A percentile compares a stretch with the other conserved stretches of the same genome.
Conservation (phyloP, 1,140 invertebrate species). For the Coptotermes formosanus region DNA sequence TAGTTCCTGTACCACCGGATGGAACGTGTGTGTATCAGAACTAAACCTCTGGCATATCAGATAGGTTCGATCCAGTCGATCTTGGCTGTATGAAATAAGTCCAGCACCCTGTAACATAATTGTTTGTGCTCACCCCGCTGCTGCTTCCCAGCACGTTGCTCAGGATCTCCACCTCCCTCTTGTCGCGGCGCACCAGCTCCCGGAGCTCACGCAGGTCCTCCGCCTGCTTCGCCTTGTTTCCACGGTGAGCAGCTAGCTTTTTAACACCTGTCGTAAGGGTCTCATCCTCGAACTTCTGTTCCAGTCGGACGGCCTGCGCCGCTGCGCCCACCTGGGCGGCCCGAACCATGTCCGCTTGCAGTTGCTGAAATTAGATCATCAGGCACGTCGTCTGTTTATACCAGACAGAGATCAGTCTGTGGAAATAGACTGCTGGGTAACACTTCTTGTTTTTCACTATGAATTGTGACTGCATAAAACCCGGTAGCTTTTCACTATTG, state of each 20-base stretch:
- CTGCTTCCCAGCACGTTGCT: constrained; percentile 36
- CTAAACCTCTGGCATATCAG: too few relatives aligned
- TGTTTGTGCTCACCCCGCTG: constrained; percentile 29
- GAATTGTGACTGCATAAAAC: too few relatives aligned
- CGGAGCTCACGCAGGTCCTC: constrained; percentile 29
- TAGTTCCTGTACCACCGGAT: too few relatives aligned
- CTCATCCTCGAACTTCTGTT: constrained; percentile 38
- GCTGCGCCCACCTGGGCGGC: constrained; percentile 31
- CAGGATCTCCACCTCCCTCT: constrained; percentile 38
- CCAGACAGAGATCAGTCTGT: neutral
- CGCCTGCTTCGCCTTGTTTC: constrained; percentile 22
- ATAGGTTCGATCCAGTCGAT: too few relatives aligned
- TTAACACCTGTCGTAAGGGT: constrained; percentile 37
- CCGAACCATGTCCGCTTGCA: constrained; percentile 37
- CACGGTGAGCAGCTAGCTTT: constrained; percentile 22
- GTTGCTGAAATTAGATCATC: constrained; percentile 31
- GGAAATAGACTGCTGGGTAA: too few relatives aligned
- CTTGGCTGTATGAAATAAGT: too few relatives aligned
- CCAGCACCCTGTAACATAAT: too few relatives aligned
- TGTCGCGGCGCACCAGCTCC: constrained; percentile 38
- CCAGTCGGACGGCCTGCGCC: constrained; percentile 36
- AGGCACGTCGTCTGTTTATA: neutral
- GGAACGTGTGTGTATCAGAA: too few relatives aligned
- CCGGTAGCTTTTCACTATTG: too few relatives aligned
- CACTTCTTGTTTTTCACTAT: too few relatives aligned